Evolutionary conservation across 2,888 invertebrate genomes (phyloP).

Genomic region (Cartodere bifasciata): DNA sequence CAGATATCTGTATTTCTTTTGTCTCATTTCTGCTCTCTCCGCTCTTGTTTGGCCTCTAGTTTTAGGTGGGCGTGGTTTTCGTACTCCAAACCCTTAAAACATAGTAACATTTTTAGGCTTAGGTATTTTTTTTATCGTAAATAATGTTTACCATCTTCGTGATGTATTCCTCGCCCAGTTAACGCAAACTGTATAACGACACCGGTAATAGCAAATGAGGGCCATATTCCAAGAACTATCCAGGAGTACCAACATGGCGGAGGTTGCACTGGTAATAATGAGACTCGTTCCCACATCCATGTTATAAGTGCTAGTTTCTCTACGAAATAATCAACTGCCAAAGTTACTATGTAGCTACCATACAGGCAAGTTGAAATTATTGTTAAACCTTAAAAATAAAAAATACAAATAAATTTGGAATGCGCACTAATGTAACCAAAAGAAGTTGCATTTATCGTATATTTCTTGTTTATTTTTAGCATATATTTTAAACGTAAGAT

Average conservation of each 20-base stretch:
- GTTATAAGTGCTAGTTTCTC: slow-evolving; percentile 56
- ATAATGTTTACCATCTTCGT: slow-evolving; percentile 43
- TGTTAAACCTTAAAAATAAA: slow-evolving; percentile 45
- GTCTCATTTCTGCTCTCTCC: slow-evolving; percentile 65
- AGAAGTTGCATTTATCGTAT: too few species aligned
- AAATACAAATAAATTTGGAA: too few species aligned
- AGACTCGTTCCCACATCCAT: slow-evolving; percentile 59
- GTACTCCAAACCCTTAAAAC: slow-evolving; percentile 25
- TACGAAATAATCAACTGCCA: slow-evolving; percentile 61
- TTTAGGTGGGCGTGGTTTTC: slow-evolving; percentile 33
- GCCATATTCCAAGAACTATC: slow-evolving; percentile 63
- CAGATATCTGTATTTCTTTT: slow-evolving; percentile 74
- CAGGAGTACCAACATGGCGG: slow-evolving; percentile 61
- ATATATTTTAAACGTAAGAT: too few species aligned
- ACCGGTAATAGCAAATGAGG: slow-evolving; percentile 53
- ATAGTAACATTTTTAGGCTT: not conserved
- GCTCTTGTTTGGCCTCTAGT: slow-evolving; percentile 50
- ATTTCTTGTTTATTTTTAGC: too few species aligned
- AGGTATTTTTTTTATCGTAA: not conserved
- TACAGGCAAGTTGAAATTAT: slow-evolving; percentile 64
- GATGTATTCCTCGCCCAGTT: slow-evolving; percentile 53
- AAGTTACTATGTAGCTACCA: slow-evolving; percentile 59
- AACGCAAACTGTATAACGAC: slow-evolving; percentile 54
- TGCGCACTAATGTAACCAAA: too few species aligned
- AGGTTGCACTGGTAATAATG: slow-evolving; percentile 40